Evolutionary conservation across 2,113 vertebrate species (phyloP), one percentile per base, ranked within the genome.

Genomic region (Trematomus loennbergii): DNA sequence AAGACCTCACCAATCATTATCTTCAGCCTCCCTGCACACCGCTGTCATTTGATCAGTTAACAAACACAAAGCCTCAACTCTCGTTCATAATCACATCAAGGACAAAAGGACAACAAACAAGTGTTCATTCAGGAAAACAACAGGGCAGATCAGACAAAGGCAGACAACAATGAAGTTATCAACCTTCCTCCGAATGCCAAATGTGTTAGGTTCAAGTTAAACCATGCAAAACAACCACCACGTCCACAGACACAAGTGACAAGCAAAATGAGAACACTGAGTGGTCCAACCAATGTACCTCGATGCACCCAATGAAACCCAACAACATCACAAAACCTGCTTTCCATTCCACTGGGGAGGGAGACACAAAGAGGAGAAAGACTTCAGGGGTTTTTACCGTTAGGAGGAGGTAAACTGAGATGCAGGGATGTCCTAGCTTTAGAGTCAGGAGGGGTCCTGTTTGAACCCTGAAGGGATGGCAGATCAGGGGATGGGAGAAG

Each of bases 391-490:
- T 49, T 62, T 62, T 95, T 95, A 95, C 95, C 94, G 90, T 95
- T 78, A 81, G 91, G 77, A 91, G 89, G 86, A 85, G 91, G 92
- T 87, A 96, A 95, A 95, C 50, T 94, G 89, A 95, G 95, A 79
- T 92, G 93, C 89, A 95, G 89, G 90, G 87, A 90, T 65, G 91
- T 96, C 93, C 93, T 94, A 94, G 93, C 85, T 86, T 92, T 94
- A 92, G 83, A 86, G 86, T 95, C 92, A 81, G 92, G 89, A 62
- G 67, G 87, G 81, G 75, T 96, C 94, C 87, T 90, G 90, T 92
- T 84, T 94, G 88, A 92, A 89, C 87, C 92, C 94, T 95, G 73
- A 75, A 73, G 83, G 78, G 60, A 75, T 52, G 85, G 84, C 15
- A 69, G 40, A 83, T 72, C 73, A 79, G 68, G 77, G 79, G 78